Evolutionary conservation across 2,888 invertebrate species (phyloP).

Genomic region (Sycophila texana): DNA sequence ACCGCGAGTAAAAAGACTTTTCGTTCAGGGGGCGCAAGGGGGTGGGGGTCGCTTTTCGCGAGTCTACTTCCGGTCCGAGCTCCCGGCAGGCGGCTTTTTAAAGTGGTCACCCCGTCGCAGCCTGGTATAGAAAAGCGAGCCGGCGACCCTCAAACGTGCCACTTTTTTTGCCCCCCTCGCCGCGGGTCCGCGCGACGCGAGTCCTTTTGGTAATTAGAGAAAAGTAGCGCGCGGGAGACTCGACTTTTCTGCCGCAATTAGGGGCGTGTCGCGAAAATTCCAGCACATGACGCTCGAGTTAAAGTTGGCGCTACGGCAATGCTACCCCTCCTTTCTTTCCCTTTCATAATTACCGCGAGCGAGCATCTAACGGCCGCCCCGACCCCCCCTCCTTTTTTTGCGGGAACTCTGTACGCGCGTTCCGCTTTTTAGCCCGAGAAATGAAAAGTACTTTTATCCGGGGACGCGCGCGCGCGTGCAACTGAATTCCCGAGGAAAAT

Average conservation of each 20-base stretch:
- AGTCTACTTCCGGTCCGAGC: slow-evolving; percentile 56
- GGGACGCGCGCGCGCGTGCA: neutral
- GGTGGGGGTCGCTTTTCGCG: slow-evolving; percentile 57
- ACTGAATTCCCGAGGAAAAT: slow-evolving; percentile 13
- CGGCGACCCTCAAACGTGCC: slow-evolving; percentile 1
- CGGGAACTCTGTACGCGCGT: neutral
- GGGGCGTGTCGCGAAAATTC: slow-evolving; percentile 5
- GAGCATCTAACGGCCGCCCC: neutral
- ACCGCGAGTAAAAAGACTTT: slow-evolving; percentile 45
- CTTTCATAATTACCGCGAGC: slow-evolving; percentile 35
- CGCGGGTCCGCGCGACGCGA: neutral
- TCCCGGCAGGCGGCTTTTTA: slow-evolving; percentile 38
- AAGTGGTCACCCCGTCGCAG: slow-evolving; percentile 50
- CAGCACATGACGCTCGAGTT: slow-evolving; percentile 20
- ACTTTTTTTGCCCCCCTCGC: neutral
- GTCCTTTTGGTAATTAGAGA: slow-evolving; percentile 51
- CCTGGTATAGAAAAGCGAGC: slow-evolving; percentile 35
- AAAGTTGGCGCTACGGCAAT: slow-evolving; percentile 2
- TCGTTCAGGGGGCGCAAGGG: slow-evolving; percentile 44
- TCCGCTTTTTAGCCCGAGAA: slow-evolving; percentile 23
- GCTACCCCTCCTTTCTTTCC: neutral
- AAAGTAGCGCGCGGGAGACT: slow-evolving; percentile 28
- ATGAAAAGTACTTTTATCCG: slow-evolving; percentile 15
- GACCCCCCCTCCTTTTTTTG: neutral
- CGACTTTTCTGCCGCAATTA: slow-evolving; percentile 46